Evolutionary conservation across 1,140 invertebrate species (phyloP), one percentile per base, ranked within the genome.

Genomic region (Drosophila trapezifrons): DNA sequence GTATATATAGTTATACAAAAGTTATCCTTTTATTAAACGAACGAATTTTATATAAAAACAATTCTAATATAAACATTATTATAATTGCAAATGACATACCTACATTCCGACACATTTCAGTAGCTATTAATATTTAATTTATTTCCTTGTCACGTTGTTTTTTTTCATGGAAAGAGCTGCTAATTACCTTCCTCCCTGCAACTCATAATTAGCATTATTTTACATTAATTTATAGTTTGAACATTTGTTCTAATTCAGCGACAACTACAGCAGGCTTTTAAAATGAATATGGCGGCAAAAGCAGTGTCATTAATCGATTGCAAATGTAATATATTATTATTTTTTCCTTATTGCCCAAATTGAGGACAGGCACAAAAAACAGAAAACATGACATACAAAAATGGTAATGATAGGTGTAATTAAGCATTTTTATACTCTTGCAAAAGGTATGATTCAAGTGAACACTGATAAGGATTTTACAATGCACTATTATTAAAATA

Each of bases 181-280:
- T 67, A 69, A 71, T 71, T 71, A 47, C 65, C 60, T 43, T 64
- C 32, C 4, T 2, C 59, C 25, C 17, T 46, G 45, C 20, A 45
- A 5, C 2, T 2, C 20, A n/a, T 18, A 25, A 60, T 35, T 45
- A 18, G n/a, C 27, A 60, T 65, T 25, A 45, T 45, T 60, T 59
- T 27, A n/a, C 17, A 45, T 60, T 5, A 27, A 62, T 43, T 45
- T 35, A 65, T 60, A 13, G 55, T 18, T 59, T 42, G 20, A 25
- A 43, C 37, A 42, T 17, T 25, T 64, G 27, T 60, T 60, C 27
- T 60, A 64, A 57, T 32, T 40, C 38, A 35, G 45, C 43, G 25
- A 49, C 25, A 49, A 35, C 15, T 49, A 42, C 35, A 42, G 22
- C 18, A 8, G 57, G 18, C 15, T 40, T 64, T 49, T 10, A 6